Evolutionary conservation across 2,113 vertebrate species (phyloP).

Genomic region (Dicaeum eximium): DNA sequence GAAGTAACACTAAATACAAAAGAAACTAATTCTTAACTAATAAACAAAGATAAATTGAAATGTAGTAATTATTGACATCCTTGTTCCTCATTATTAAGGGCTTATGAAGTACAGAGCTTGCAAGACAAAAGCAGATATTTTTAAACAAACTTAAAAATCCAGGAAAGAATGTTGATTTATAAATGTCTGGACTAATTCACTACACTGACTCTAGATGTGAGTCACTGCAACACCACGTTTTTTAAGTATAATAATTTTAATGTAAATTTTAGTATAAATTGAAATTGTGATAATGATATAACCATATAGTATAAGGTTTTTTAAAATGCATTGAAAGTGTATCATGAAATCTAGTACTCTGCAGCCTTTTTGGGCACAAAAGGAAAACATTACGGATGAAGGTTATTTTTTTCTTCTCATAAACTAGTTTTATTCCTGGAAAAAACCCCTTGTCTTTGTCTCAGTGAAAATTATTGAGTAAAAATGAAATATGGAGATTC

Average conservation of each 20-base stretch:
- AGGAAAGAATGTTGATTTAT: not conserved
- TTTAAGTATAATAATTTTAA: not conserved
- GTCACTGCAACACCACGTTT: rapidly evolving
- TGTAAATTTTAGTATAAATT: not conserved
- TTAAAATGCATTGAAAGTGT: not conserved
- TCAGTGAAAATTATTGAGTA: not conserved
- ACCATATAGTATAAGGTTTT: not conserved
- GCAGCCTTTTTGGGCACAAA: not conserved
- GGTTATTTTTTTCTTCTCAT: not conserved
- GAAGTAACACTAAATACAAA: not conserved
- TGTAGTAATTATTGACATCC: not conserved
- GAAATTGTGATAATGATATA: not conserved
- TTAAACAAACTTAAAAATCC: not conserved
- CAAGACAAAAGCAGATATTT: not conserved
- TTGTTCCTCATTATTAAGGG: not conserved
- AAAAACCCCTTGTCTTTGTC: not conserved
- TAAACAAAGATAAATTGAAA: not conserved
- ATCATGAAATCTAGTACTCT: not conserved
- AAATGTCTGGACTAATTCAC: not conserved
- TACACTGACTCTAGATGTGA: not conserved
- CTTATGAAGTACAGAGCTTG: not conserved
- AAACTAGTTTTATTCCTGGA: not conserved
- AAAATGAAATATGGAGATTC: not conserved
- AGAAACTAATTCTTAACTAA: not conserved
- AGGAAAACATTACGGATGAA: not conserved